These are phyloP conservation scores for Pachycephala philippinensis DNA, from an alignment of 2,113 vertebrate genomes.

Conservation along the genomic window DNA sequence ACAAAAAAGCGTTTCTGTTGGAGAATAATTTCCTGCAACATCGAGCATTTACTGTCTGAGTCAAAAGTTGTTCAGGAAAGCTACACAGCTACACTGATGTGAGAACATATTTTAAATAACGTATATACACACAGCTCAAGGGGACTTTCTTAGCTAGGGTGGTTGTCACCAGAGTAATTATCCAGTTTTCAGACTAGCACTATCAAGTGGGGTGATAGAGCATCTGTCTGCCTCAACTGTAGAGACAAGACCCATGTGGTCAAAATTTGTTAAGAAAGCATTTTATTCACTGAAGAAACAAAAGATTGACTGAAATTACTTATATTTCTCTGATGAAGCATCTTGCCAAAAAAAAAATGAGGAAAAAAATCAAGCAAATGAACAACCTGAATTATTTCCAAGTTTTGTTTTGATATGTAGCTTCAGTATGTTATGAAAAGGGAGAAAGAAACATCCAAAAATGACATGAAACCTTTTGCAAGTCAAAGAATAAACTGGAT, in stretches of 20 bases:
- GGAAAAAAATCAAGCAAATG: not conserved
- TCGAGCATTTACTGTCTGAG: not conserved
- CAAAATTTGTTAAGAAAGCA: not conserved
- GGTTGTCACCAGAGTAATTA: not conserved
- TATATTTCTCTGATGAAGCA: not conserved
- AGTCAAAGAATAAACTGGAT: not conserved
- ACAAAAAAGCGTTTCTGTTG: not conserved
- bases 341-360: not conserved
- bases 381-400: not conserved
- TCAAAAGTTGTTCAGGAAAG: not conserved
- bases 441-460: not conserved
- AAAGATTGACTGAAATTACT: not conserved
- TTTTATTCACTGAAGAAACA: not conserved
- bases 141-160: not conserved
- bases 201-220: not conserved
- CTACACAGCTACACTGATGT: not conserved
- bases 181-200: not conserved
- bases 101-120: not conserved
- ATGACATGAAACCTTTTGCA: not conserved
- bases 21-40: not conserved
- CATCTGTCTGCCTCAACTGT: not conserved
- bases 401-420: not conserved
- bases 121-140: not conserved
- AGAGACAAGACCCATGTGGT: not conserved
- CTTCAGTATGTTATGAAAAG: not conserved